Conservation (phyloP, 1,140 invertebrate genomes). For the Zaprionus tsacasi region DNA sequence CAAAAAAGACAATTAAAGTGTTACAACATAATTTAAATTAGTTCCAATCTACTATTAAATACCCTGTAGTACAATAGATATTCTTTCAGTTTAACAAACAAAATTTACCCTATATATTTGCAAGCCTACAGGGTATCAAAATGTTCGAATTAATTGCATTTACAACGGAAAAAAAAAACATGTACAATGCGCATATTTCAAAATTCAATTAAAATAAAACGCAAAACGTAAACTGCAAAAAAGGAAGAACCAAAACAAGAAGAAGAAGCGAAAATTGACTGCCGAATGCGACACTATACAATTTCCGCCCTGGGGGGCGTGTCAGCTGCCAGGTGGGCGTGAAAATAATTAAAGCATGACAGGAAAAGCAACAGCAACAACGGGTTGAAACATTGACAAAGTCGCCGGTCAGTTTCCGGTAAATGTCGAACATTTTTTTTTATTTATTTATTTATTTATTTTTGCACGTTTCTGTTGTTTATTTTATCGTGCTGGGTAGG, state of each 20-base stretch:
- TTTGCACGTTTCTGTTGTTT: conserved; percentile 15
- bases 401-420: conserved; percentile 34
- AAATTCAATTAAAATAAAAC: conserved; percentile 82
- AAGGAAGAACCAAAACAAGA: conserved; percentile 6
- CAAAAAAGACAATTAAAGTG: conserved; percentile 4
- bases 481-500: conserved; percentile 36
- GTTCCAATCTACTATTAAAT: conserved; percentile 21
- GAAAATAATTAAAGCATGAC: conserved; percentile 71
- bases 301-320: conserved; percentile 68
- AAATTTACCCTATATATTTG: neutral
- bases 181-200: conserved; percentile 68
- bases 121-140: conserved; percentile 29
- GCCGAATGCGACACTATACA: conserved; percentile 69
- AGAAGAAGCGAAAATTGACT: conserved; percentile 19
- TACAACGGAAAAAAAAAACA: conserved; percentile 49
- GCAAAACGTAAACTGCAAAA: conserved; percentile 45
- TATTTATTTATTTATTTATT: conserved; percentile 59
- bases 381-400: conserved; percentile 45
- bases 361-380: conserved; percentile 54
- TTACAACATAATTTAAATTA: neutral
- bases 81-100: neutral
- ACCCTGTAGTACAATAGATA: neutral
- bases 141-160: conserved; percentile 78
- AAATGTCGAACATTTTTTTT: conserved; percentile 26
- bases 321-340: conserved; percentile 65